Conservation (phyloP, 2,113 vertebrate genomes). For the Dromiciops gliroides region DNA sequence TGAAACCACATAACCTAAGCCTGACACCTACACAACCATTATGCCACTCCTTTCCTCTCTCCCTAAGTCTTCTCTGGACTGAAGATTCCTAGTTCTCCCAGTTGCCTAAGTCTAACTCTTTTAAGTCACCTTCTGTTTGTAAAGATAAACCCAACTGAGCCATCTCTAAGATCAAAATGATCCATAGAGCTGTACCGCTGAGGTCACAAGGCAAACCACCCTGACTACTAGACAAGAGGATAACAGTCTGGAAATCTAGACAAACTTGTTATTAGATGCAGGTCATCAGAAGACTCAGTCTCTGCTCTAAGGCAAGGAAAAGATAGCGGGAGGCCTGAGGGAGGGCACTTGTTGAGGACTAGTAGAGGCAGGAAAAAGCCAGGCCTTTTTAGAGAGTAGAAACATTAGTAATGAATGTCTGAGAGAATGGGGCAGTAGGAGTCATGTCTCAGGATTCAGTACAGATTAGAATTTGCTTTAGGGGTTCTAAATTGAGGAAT, state of each 20-base stretch:
- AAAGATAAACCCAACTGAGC: constrained; percentile 57
- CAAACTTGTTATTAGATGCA: constrained; percentile 50
- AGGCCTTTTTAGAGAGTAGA: not conserved
- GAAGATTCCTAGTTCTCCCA: not conserved
- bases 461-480: not conserved
- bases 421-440: constrained; percentile 58
- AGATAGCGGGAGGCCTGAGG: not conserved
- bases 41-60: not conserved
- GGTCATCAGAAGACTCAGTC: constrained; percentile 19
- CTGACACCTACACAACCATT: not conserved
- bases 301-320: constrained; percentile 7
- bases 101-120: not conserved
- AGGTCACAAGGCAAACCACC: constrained; percentile 25
- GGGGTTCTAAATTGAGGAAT: not conserved
- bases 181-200: constrained; percentile 26
- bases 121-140: constrained; percentile 38
- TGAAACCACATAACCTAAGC: not conserved
- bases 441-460: constrained; percentile 61
- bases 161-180: constrained; percentile 39
- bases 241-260: constrained; percentile 36
- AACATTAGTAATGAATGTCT: not conserved
- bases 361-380: not conserved
- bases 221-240: constrained; percentile 64
- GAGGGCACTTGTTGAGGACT: not conserved
- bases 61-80: not conserved